Conservation (phyloP, 2,113 vertebrate genomes). For the Bujurquina vittata region DNA sequence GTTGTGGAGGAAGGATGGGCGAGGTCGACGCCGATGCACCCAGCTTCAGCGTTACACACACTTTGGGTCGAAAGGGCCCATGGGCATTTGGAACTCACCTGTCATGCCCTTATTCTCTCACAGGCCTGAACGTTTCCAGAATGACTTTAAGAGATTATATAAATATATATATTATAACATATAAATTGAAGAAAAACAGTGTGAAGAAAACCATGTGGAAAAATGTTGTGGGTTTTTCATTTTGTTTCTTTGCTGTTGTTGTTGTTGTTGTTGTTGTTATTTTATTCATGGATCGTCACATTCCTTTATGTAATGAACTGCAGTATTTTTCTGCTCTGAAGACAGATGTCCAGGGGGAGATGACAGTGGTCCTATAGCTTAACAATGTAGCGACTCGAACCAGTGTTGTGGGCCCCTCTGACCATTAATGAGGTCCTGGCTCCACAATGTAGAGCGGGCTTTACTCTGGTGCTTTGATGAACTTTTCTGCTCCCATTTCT, state of each 20-base stretch:
- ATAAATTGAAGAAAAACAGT: constrained; percentile 80
- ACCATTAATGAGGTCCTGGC: constrained; percentile 37
- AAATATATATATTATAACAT: constrained; percentile 86
- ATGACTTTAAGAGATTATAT: constrained; percentile 86
- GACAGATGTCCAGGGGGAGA: constrained; percentile 58
- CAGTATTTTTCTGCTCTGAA: constrained; percentile 72
- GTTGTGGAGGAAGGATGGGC: constrained; percentile 65
- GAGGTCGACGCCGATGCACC: constrained; percentile 53
- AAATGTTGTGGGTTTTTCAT: constrained; percentile 77
- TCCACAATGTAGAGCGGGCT: constrained; percentile 42
- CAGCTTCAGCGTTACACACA: constrained; percentile 60
- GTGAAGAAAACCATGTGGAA: constrained; percentile 81
- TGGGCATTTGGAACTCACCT: constrained; percentile 52
- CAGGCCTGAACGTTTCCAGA: constrained; percentile 79
- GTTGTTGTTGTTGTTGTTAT: constrained; percentile 67
- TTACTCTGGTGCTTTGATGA: constrained; percentile 65
- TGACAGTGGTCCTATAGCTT: constrained; percentile 48
- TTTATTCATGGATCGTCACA: constrained; percentile 78
- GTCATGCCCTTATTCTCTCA: constrained; percentile 67
- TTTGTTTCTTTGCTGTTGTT: constrained; percentile 72
- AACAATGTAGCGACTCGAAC: constrained; percentile 54
- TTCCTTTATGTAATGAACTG: constrained; percentile 75
- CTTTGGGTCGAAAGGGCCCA: constrained; percentile 43
- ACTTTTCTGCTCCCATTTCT: constrained; percentile 51
- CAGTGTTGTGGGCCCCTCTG: constrained; percentile 46